A percentile compares a stretch with the other conserved stretches of the same genome.
Conservation (phyloP, 2,888 invertebrate genomes). For the Boloria selene region DNA sequence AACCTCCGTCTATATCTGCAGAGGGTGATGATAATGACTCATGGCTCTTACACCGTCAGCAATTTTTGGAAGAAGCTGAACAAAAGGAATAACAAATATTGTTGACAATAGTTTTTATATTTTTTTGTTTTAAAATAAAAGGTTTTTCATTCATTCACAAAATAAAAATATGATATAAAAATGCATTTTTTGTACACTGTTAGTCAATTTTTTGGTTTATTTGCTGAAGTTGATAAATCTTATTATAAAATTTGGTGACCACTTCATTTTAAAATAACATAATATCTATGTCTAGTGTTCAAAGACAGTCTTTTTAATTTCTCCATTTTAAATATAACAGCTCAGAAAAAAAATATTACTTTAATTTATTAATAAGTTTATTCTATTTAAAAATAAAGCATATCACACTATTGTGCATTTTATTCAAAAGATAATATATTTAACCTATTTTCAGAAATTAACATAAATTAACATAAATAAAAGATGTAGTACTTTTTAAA, state of each 20-base stretch:
- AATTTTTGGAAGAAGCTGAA: conserved; percentile 70
- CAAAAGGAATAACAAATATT: conserved; percentile 45
- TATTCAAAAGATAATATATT: background rate
- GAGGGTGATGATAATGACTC: conserved; percentile 73
- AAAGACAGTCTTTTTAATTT: too few species aligned
- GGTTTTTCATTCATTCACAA: background rate
- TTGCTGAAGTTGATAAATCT: too few species aligned
- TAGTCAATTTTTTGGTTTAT: background rate
- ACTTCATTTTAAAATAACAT: too few species aligned
- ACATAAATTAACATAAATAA: conserved; percentile 14
- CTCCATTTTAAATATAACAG: too few species aligned
- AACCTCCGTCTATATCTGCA: conserved; percentile 53
- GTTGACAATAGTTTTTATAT: background rate
- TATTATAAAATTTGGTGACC: too few species aligned
- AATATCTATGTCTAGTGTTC: too few species aligned
- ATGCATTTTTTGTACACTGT: background rate
- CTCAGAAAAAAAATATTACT: too few species aligned
- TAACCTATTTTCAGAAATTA: background rate
- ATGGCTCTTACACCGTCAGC: conserved; percentile 70
- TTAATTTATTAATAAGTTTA: too few species aligned
- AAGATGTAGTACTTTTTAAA: background rate
- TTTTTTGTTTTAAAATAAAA: too few species aligned
- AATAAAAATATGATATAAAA: background rate
- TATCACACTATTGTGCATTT: background rate
- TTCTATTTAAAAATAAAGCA: background rate